These are phyloP conservation scores for Ptyas mucosa DNA, from an alignment of 2,113 vertebrate genomes.

Conservation along the genomic window DNA sequence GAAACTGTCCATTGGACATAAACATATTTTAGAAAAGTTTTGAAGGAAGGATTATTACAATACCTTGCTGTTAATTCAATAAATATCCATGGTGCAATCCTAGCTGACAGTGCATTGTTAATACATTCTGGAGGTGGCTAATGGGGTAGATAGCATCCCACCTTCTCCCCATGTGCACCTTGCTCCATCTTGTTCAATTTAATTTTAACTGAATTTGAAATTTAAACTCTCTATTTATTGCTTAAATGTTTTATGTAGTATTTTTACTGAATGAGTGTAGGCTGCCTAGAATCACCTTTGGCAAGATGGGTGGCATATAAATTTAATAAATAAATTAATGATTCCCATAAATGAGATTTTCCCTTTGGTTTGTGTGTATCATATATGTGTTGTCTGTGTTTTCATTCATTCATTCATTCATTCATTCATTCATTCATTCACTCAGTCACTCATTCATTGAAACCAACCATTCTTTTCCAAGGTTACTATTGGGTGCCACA, in stretches of 20 bases:
- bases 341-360: background rate
- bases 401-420: too few species aligned
- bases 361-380: background rate
- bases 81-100: background rate
- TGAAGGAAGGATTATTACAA: background rate
- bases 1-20: background rate
- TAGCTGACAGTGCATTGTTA: background rate
- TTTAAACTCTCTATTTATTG: background rate
- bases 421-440: background rate
- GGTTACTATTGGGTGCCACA: background rate
- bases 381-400: background rate
- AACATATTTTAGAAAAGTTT: background rate
- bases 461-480: background rate
- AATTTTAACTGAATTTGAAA: background rate
- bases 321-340: background rate
- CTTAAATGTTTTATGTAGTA: background rate
- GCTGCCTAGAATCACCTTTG: background rate
- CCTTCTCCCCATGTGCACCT: background rate
- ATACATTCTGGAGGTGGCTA: background rate
- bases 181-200: background rate
- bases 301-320: background rate
- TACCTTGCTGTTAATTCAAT: background rate
- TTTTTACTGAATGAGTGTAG: background rate
- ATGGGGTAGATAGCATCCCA: background rate
- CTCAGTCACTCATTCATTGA: background rate